Evolutionary conservation across 1,140 invertebrate species (phyloP), one percentile per base, ranked within the genome.

Genomic region (Drosophila suzukii): DNA sequence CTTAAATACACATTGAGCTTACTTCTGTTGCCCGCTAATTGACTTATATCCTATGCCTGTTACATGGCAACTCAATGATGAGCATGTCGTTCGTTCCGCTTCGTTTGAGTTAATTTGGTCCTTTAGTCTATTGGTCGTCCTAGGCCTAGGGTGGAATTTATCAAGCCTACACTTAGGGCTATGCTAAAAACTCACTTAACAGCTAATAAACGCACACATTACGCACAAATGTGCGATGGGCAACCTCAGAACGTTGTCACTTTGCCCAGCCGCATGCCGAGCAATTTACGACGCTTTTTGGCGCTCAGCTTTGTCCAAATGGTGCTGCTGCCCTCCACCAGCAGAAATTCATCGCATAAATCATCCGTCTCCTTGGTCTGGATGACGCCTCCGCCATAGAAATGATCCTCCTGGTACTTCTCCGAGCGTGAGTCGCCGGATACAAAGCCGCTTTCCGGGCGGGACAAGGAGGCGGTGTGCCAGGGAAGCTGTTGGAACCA

Each of bases 391-490:
- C 65, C 72, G 54, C 81, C 74, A 50, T 91, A 80, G 62, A 91
- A 80, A 70, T 92, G 81, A 79, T 92, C 90, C 62, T 91, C 91
- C 58, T 92, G 91, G 63, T 84, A 92, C 72, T 91, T 90, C 63
- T 91, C 90, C 20, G 92, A 92, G 30, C 92, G 92, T 62, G 92
- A 92, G 53, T 92, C 93, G n/a, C 93, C 94, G 6, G 95, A 95
- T 8, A 96, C 94, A 88, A 96, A 96, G 2, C 95, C 95, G 84
- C 95, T 96, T 84, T 96, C 95, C 1, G 95, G 95, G 13, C 95
- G 92, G 13, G 95, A 96, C 47, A 95, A 92, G 6, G 94, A 94
- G 49, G 93, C 81, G 17, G 94, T 94, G 3, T 93, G 82, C 44
- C 94, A 93, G 17, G 94, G 94, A 30, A 95, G 91, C 66, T 95